phyloP scores from a whole-genome alignment of 2,888 invertebrate species.

The Drosophila aldrichi region DNA sequence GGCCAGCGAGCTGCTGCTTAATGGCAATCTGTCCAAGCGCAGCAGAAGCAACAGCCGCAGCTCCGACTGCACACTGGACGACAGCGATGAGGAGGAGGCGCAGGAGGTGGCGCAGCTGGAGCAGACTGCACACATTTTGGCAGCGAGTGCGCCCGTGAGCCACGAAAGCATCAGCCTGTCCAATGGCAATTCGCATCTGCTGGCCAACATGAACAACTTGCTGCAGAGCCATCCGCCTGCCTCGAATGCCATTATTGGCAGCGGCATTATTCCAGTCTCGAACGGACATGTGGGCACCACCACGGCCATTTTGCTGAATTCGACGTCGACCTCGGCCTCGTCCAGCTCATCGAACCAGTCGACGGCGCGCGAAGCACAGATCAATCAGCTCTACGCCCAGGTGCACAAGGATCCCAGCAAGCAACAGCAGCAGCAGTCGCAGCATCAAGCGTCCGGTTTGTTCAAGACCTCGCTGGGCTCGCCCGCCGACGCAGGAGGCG shows the following conservation, averaged over 20 bases:
- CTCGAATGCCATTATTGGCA: constrained; percentile 43
- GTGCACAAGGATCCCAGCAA: constrained; percentile 86
- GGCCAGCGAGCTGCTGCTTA: constrained; percentile 55
- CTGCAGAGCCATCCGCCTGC: constrained; percentile 78
- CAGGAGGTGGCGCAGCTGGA: constrained; percentile 78
- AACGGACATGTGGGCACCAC: constrained; percentile 80
- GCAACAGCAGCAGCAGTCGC: constrained; percentile 74
- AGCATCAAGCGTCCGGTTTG: constrained; percentile 74
- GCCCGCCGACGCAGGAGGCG: constrained; percentile 67
- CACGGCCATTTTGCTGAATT: constrained; percentile 82
- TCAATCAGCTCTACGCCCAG: constrained; percentile 86
- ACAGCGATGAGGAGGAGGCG: constrained; percentile 81
- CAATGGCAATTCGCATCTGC: constrained; percentile 85
- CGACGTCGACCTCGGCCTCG: constrained; percentile 72
- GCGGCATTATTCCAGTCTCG: constrained; percentile 34
- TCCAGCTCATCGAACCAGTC: constrained; percentile 76
- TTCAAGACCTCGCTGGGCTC: constrained; percentile 81
- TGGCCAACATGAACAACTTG: constrained; percentile 85
- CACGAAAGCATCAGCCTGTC: constrained; percentile 84
- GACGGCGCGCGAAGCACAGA: constrained; percentile 83
- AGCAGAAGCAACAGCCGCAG: constrained; percentile 86
- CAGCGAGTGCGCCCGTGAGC: constrained; percentile 25
- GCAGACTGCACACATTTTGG: constrained; percentile 55
- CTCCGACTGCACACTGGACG: constrained; percentile 82
- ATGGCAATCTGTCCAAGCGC: constrained; percentile 84